phyloP scores from a whole-genome alignment of 2,797 vertebrate genomes.

The Corythornis leucogaster region DNA sequence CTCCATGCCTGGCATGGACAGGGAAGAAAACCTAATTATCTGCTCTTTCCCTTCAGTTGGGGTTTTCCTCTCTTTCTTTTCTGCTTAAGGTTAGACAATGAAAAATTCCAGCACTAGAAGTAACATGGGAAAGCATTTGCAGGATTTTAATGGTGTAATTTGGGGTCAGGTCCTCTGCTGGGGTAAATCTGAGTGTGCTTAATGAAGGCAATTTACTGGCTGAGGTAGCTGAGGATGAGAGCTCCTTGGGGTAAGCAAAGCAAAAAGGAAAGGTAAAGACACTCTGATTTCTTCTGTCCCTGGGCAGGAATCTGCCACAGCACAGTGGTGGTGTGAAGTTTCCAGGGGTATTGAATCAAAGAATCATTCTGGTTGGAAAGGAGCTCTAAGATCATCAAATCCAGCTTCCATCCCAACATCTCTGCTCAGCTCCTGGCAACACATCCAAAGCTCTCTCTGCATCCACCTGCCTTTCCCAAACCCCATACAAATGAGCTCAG shows the following conservation, averaged over 20 bases:
- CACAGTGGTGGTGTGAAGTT: not conserved
- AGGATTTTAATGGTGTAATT: constrained; percentile 34
- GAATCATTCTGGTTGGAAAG: too few species aligned
- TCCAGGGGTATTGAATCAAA: not conserved
- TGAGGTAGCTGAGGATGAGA: not conserved
- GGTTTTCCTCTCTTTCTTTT: not conserved
- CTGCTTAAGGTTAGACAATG: not conserved
- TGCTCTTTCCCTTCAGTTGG: not conserved
- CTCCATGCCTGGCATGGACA: not conserved
- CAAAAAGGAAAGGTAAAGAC: not conserved
- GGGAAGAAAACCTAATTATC: constrained; percentile 25
- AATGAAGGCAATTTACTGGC: not conserved
- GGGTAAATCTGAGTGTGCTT: not conserved
- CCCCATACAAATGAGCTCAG: too few species aligned
- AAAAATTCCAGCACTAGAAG: not conserved
- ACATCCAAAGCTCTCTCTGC: not conserved
- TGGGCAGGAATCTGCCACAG: not conserved
- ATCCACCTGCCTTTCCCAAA: fast-evolving
- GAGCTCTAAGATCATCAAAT: too few species aligned
- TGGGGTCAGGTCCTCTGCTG: not conserved
- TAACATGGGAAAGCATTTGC: not conserved
- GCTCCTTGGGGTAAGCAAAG: not conserved
- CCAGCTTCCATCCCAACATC: too few species aligned
- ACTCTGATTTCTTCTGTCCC: not conserved
- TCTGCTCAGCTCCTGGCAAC: not conserved